Conservation (phyloP, 1,140 invertebrate species). For the Leptoteleia sp. region DNA sequence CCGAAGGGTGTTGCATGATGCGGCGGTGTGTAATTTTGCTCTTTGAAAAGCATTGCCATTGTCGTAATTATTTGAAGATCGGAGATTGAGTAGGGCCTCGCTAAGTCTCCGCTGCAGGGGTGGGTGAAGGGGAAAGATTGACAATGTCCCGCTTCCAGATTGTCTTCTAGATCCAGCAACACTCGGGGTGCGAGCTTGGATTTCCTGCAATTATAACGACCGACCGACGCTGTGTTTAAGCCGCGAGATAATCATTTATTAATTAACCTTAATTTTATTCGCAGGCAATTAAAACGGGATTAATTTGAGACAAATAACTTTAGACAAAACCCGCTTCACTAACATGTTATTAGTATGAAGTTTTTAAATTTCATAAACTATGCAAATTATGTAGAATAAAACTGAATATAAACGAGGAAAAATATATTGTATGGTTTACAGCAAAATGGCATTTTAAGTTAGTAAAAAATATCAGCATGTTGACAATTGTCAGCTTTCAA, state of each 20-base stretch:
- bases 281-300: constrained; percentile 20
- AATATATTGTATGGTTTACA: too few relatives aligned
- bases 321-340: too few relatives aligned
- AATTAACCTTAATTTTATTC: constrained; percentile 42
- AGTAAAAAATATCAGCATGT: too few relatives aligned
- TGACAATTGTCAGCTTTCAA: too few relatives aligned
- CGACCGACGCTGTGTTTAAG: constrained; percentile 26
- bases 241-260: constrained; percentile 30
- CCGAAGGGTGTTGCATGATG: constrained; percentile 79
- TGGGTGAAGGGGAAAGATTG: constrained; percentile 82
- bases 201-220: constrained; percentile 80
- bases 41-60: constrained; percentile 74
- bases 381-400: too few relatives aligned
- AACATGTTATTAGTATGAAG: too few relatives aligned
- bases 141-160: constrained; percentile 82
- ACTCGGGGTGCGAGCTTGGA: constrained; percentile 89
- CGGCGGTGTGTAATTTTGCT: constrained; percentile 73
- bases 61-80: constrained; percentile 71
- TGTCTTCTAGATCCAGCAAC: constrained; percentile 87
- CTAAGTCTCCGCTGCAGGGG: constrained; percentile 84
- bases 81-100: constrained; percentile 83
- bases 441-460: too few relatives aligned
- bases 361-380: too few relatives aligned
- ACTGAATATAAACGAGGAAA: too few relatives aligned
- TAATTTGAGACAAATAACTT: background rate